These are phyloP conservation scores for Neodiprion lecontei DNA, from an alignment of 1,140 invertebrate species.

Conservation along the genomic window DNA sequence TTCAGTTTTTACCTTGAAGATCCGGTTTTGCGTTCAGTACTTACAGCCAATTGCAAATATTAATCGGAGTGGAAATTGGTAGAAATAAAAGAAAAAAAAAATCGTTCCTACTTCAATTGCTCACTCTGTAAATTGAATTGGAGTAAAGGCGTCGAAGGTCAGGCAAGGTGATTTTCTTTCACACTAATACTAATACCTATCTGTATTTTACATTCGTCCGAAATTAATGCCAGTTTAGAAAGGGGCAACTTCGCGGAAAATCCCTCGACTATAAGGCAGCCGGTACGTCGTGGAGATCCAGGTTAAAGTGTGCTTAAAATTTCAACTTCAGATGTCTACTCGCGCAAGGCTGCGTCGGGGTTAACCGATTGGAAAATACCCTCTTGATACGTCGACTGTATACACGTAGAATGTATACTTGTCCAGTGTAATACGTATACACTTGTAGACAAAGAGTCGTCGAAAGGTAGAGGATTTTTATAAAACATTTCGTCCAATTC, in stretches of 20 bases:
- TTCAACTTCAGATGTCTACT: background rate
- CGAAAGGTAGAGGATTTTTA: background rate
- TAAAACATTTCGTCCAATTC: background rate
- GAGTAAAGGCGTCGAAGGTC: no score
- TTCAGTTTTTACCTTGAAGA: no score
- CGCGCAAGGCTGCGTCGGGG: background rate
- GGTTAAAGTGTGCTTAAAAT: background rate
- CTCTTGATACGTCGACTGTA: background rate
- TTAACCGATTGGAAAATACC: conserved; percentile 1
- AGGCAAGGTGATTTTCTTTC: no score
- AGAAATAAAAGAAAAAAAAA: no score
- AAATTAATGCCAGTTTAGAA: background rate
- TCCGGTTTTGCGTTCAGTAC: no score
- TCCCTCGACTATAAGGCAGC: background rate
- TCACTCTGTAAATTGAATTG: no score
- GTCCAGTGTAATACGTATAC: no score
- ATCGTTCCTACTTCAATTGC: no score
- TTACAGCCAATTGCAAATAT: no score
- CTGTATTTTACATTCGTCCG: background rate
- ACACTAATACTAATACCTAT: background rate
- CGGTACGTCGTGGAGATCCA: background rate
- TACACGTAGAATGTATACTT: no score
- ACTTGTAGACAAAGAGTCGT: background rate
- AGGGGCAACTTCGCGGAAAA: background rate
- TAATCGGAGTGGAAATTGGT: no score